phyloP scores from a whole-genome alignment of 1,140 invertebrate genomes.

The Cydia pomonella region DNA sequence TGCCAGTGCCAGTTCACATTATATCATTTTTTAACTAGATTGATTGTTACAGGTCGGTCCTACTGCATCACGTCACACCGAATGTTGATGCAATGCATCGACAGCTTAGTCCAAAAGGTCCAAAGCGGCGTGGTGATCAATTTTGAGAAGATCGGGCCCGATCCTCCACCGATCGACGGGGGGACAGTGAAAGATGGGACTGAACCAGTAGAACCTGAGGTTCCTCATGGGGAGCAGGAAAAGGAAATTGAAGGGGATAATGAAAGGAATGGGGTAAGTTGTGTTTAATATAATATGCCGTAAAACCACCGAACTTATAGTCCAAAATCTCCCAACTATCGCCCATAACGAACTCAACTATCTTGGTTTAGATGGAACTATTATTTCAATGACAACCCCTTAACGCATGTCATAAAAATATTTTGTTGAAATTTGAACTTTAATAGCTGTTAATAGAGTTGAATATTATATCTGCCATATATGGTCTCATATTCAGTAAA shows the following conservation, averaged over 20 bases:
- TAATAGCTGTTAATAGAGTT: too few species aligned
- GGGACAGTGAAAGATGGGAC: constrained; percentile 59
- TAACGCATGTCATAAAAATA: too few species aligned
- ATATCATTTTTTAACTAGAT: too few species aligned
- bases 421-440: too few species aligned
- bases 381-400: too few species aligned
- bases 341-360: too few species aligned
- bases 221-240: constrained; percentile 57
- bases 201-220: constrained; percentile 59
- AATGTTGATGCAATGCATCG: constrained; percentile 97
- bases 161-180: constrained; percentile 86
- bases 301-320: too few species aligned
- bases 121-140: constrained; percentile 98
- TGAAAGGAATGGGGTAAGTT: constrained; percentile 70
- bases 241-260: constrained; percentile 67
- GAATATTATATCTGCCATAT: too few species aligned
- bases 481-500: too few species aligned
- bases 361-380: too few species aligned
- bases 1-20: too few species aligned
- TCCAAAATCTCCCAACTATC: too few species aligned
- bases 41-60: constrained; percentile 88
- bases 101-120: constrained; percentile 97
- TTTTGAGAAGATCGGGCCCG: constrained; percentile 97
- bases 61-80: constrained; percentile 97
- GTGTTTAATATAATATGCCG: neutral